These are phyloP conservation scores for Trichogramma evanescens DNA, from an alignment of 2,888 invertebrate genomes.

Conservation along the genomic window DNA sequence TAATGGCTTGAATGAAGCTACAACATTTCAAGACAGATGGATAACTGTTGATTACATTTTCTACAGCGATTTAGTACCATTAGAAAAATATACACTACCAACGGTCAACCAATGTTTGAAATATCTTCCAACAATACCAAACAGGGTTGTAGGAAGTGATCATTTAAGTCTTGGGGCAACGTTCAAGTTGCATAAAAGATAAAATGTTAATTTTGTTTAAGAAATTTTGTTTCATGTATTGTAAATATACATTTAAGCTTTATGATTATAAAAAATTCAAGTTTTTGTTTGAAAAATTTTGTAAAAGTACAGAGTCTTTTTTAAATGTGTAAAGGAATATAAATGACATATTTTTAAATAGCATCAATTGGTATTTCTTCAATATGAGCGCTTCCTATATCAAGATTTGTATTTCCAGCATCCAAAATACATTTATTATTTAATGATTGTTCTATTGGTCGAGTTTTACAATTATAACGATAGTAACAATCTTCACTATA, in stretches of 20 bases:
- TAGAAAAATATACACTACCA: conserved; percentile 58
- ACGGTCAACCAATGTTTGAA: conserved; percentile 54
- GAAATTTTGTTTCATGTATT: neutral
- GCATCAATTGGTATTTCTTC: conserved; percentile 4
- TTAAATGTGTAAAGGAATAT: neutral
- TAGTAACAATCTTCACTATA: conserved; percentile 13
- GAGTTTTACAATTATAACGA: conserved; percentile 4
- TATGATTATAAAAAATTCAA: neutral
- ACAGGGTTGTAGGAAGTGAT: conserved; percentile 68
- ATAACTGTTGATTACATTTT: conserved; percentile 88
- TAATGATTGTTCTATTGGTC: conserved; percentile 11
- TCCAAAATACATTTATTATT: conserved; percentile 18
- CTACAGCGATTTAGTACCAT: conserved; percentile 55
- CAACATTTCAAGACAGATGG: conserved; percentile 72
- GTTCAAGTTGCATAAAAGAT: conserved; percentile 53
- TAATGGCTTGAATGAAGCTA: conserved; percentile 53
- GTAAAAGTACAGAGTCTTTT: conserved; percentile 12
- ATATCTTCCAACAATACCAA: conserved; percentile 62
- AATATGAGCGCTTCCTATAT: conserved; percentile 10
- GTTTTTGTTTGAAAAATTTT: neutral
- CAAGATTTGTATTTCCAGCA: conserved; percentile 9
- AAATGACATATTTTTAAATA: conserved; percentile 1
- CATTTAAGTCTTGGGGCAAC: conserved; percentile 73
- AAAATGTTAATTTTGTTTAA: neutral
- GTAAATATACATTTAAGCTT: conserved; percentile 14